Conservation (phyloP, 2,797 vertebrate species). For the Florisuga fusca region DNA sequence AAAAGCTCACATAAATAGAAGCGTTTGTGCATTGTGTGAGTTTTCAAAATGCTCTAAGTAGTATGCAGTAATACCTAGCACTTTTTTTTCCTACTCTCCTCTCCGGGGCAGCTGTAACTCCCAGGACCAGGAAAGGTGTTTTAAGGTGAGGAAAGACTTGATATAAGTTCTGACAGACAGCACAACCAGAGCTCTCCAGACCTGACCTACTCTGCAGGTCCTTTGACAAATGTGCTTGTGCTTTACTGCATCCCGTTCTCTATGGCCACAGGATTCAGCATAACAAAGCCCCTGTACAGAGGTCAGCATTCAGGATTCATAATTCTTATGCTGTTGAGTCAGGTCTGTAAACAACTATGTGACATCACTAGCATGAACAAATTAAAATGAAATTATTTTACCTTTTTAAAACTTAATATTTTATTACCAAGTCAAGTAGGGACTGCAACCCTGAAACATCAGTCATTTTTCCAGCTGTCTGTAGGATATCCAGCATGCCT, state of each 20-base stretch:
- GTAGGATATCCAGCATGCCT: neutral
- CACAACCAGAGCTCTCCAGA: neutral
- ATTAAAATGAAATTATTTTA: neutral
- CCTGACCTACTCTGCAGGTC: neutral
- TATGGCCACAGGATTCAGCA: neutral
- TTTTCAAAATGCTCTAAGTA: neutral
- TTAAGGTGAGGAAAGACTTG: neutral
- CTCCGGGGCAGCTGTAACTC: neutral
- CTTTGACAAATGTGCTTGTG: neutral
- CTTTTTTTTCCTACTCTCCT: neutral
- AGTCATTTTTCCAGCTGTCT: neutral
- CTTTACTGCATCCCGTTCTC: neutral
- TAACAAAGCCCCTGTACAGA: neutral
- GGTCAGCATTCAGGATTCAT: neutral
- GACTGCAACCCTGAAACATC: neutral
- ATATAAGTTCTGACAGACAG: neutral
- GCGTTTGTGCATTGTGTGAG: accelerated
- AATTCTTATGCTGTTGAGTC: neutral
- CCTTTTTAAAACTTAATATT: neutral
- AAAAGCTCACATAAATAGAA: neutral
- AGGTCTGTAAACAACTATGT: neutral
- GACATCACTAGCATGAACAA: neutral
- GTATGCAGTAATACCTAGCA: neutral
- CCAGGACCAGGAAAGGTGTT: neutral
- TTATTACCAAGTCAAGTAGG: neutral